Evolutionary conservation across 2,113 vertebrate species (phyloP), one percentile per base, ranked within the genome.

Genomic region (Sclerurus mexicanus): DNA sequence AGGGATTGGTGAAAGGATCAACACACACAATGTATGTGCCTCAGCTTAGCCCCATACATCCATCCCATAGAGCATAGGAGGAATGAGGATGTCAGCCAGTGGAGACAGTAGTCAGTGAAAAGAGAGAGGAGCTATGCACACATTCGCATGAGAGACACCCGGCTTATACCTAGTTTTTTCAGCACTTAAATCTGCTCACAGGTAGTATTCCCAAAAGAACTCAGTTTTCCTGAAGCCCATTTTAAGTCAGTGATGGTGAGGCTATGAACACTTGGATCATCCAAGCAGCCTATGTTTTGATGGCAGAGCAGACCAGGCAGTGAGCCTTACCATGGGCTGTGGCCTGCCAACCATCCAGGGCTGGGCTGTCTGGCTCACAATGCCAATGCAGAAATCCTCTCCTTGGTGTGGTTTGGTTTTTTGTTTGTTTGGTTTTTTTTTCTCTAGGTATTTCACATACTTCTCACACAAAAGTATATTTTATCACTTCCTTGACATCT

Each of bases 211-310:
- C 31, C 42, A 44, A 49, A 78, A 91, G 27, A 14, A 89, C 12
- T 47, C 27, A 2, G 3, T 42, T 79, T 80, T 74, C 16, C 62
- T 88, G 79, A 88, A 71, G 56, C 12, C 20, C 15, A 2, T 62
- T 66, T 85, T 82, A 72, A 6, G 16, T 56, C 47, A 67, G 64
- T 4, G 22, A 19, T 1, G 1, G 33, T 31, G 19, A 81, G 44
- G 44, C 46, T 79, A 21, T 31, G 27, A 40, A 14, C n/a, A 5
- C 10, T 55, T 68, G 39, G 21, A 79, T 79, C 7, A 1, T 52
- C 30, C 0, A 0, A 53, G 47, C 20, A 90, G 33, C 12, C 79
- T 46, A 59, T 0, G 0, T 67, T 91, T 74, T 53, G 18, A 42
- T 67, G 66, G 60, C 52, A 87, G 90, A 77, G 44, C 64, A 64